Conservation (phyloP, 2,888 invertebrate genomes). For the Zootermopsis nevadensis region DNA sequence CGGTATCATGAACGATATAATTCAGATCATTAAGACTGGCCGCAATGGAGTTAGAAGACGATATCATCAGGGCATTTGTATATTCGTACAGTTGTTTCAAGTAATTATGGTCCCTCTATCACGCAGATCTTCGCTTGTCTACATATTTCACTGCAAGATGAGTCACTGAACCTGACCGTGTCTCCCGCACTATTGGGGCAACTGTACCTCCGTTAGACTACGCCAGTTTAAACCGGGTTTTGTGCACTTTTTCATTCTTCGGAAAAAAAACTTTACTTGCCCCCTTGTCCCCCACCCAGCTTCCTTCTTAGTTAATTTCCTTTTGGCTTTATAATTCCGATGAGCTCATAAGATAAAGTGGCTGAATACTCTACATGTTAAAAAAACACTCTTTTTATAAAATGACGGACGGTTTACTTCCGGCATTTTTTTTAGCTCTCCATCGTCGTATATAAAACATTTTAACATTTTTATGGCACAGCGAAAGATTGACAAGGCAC, state of each 20-base stretch:
- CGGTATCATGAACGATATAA: too few species aligned
- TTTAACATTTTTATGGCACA: conserved; percentile 40
- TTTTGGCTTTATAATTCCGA: conserved; percentile 41
- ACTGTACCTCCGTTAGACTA: neutral
- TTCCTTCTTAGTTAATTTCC: conserved; percentile 43
- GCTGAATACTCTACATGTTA: neutral
- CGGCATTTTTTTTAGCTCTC: conserved; percentile 30
- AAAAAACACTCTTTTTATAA: conserved; percentile 31
- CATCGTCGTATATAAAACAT: conserved; percentile 40
- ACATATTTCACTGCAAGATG: too few species aligned
- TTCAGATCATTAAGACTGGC: too few species aligned
- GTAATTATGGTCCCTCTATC: too few species aligned
- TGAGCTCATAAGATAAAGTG: conserved; percentile 26
- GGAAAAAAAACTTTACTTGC: conserved; percentile 2
- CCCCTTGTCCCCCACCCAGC: neutral
- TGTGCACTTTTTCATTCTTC: neutral
- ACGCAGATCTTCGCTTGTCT: too few species aligned
- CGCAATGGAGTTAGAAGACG: too few species aligned
- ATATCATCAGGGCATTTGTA: too few species aligned
- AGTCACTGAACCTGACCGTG: neutral
- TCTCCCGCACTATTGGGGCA: neutral
- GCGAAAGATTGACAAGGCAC: conserved; percentile 39
- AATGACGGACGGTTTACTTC: conserved; percentile 38
- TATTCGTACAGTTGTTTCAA: too few species aligned
- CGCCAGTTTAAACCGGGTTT: neutral